Evolutionary conservation across 2,888 invertebrate genomes (phyloP), one percentile per base, ranked within the genome.

Genomic region (Brachyopa scutellaris): DNA sequence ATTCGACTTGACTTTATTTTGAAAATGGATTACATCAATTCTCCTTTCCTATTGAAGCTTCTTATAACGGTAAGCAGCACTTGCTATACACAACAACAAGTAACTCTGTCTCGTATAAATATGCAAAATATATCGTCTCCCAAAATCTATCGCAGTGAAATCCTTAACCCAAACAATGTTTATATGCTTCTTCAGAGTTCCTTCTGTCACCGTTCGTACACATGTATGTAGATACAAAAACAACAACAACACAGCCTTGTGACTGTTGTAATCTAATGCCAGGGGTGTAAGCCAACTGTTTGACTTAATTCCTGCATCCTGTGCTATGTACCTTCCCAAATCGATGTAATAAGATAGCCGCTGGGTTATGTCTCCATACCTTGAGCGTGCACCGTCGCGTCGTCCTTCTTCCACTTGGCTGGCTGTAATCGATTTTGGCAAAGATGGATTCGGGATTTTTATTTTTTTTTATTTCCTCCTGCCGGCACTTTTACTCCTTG

Each of bases 381-480:
- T 64, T 5, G 57, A 49, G 42, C 26, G 19, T 42, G 42, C 29
- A 42, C 38, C 57, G 55, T 38, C n/a, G 19, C 77, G 59, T 73
- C 53, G 55, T 82, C 51, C 82, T 77, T 77, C 82, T 82, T 77
- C 53, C 77, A 77, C 66, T 77, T 66, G 82, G 66, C 47, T 82
- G 77, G 53, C 53, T 61, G 26, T 77, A 77, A 82, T 82, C 82
- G 82, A 77, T 82, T 82, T 82, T 77, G 77, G 82, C 77, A 82
- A 26, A 77, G 77, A 82, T 61, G 59, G 62, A 69, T 76, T 67
- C 57, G 26, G 42, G 26, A 26, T 21, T 29, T 21, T 31, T 11
- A 45, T 57, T 49, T 15, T 49, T 51, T 15, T n/a, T 64, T 53
- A 53, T 51, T 45, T 51, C 29, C 70, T 59, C 57, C 76, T 76